phyloP scores from a whole-genome alignment of 2,888 invertebrate species.

The Apodemia duryi region DNA sequence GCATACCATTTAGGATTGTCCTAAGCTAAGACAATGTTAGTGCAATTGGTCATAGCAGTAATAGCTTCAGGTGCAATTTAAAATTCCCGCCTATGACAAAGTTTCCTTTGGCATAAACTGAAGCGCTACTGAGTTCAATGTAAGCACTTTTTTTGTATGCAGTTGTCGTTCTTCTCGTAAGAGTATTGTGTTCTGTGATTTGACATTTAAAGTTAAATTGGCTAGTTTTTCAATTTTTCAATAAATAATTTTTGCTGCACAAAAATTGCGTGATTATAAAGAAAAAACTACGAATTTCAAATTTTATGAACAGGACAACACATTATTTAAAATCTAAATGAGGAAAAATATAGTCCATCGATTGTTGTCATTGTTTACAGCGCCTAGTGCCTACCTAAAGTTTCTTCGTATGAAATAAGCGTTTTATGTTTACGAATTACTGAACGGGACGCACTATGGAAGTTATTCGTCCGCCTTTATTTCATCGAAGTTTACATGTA shows the following conservation, averaged over 20 bases:
- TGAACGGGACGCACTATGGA: constrained; percentile 46
- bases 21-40: too few relatives aligned
- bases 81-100: background rate
- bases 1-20: too few relatives aligned
- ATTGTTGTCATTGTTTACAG: constrained; percentile 4
- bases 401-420: background rate
- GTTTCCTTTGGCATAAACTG: background rate
- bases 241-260: background rate
- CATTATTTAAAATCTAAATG: background rate
- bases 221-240: constrained; percentile 2
- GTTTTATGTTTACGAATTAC: background rate
- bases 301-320: background rate
- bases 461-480: constrained; percentile 46
- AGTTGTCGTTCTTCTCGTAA: background rate
- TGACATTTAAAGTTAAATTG: constrained; percentile 3
- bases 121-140: background rate
- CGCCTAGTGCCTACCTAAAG: background rate
- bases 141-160: background rate
- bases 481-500: constrained; percentile 53
- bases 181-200: background rate
- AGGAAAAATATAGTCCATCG: background rate
- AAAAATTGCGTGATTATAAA: background rate
- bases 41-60: too few relatives aligned
- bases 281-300: background rate
- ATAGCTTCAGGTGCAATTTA: background rate